Percentiles rank a stretch among this genome's conserved stretches.
phyloP scores from a whole-genome alignment of 2,113 vertebrate species.

The Stegostoma tigrinum region DNA sequence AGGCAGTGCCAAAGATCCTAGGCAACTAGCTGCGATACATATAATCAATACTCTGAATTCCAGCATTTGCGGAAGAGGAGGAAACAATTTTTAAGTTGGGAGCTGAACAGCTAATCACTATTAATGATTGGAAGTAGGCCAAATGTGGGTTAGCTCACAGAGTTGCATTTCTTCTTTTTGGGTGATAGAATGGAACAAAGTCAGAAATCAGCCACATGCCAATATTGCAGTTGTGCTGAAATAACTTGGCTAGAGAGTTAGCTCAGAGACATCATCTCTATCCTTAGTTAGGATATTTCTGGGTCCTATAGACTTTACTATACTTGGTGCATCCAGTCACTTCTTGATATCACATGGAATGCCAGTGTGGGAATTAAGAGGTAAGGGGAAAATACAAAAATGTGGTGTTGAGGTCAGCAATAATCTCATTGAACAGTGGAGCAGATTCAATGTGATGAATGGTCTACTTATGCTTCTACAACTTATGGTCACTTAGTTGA shows the following conservation, averaged over 20 bases:
- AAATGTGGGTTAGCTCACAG: not conserved
- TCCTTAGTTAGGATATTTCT: not conserved
- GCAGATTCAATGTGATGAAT: too few species aligned
- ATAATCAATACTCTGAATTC: not conserved
- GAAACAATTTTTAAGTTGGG: not conserved
- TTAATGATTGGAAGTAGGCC: not conserved
- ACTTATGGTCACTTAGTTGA: not conserved
- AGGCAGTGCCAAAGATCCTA: not conserved
- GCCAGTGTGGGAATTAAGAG: too few species aligned
- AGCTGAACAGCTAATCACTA: not conserved
- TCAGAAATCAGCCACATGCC: not conserved
- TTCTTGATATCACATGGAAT: not conserved
- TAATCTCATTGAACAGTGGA: too few species aligned
- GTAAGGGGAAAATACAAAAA: too few species aligned
- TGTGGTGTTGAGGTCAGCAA: too few species aligned
- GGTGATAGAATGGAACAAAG: not conserved
- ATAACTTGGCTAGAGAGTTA: not conserved
- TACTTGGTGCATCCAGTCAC: not conserved
- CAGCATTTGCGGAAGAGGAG: not conserved
- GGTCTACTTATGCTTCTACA: too few species aligned
- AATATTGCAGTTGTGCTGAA: not conserved
- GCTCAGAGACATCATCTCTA: not conserved
- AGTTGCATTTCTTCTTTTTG: not conserved
- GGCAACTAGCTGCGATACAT: not conserved
- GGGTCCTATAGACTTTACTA: not conserved